phyloP scores from a whole-genome alignment of 2,113 vertebrate species.

The Gnathonemus echidnorhynchus region DNA sequence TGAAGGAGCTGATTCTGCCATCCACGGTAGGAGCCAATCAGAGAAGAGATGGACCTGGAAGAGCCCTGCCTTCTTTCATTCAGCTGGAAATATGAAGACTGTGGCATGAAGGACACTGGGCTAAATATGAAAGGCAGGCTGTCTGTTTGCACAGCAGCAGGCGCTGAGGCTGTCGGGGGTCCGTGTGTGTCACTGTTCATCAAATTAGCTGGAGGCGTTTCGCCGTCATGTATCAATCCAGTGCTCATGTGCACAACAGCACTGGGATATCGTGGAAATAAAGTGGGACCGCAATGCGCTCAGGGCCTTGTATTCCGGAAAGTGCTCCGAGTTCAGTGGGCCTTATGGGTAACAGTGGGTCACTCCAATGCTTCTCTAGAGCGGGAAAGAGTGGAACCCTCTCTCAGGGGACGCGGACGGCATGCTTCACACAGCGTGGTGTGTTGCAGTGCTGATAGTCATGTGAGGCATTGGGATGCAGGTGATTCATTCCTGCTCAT shows the following conservation, averaged over 20 bases:
- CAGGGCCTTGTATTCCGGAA: neutral
- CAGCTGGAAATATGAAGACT: neutral
- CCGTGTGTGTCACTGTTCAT: neutral
- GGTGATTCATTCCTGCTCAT: neutral
- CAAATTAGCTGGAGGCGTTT: neutral
- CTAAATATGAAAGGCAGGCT: neutral
- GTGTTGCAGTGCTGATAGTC: neutral
- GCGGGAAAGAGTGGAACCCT: neutral
- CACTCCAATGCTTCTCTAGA: neutral
- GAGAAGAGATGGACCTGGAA: neutral
- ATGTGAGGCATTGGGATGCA: neutral
- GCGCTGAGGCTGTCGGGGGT: neutral
- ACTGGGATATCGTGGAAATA: neutral
- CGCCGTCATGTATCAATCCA: neutral
- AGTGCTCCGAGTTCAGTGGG: neutral
- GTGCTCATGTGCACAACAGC: neutral
- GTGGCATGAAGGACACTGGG: neutral
- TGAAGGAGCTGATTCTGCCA: conserved; percentile 23
- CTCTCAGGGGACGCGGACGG: neutral
- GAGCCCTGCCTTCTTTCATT: neutral
- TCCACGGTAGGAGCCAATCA: neutral
- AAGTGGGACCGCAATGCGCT: neutral
- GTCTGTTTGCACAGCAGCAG: neutral
- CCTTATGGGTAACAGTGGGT: neutral
- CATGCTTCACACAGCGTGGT: too few species aligned